Conservation (phyloP, 2,888 invertebrate species). For the Daptonema setosum region DNA sequence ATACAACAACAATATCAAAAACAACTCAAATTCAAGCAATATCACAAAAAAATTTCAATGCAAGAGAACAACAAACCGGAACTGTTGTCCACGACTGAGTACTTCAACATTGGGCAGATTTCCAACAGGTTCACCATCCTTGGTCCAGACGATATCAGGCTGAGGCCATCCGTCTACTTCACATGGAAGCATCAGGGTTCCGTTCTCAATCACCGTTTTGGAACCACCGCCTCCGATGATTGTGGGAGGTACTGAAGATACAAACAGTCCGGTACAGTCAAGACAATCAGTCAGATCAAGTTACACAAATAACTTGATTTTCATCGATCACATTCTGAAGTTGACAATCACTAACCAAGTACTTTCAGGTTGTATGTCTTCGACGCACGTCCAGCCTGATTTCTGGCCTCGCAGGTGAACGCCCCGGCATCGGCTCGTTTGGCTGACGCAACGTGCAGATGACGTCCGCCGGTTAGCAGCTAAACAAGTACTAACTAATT, state of each 20-base stretch:
- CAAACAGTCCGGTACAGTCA: neutral
- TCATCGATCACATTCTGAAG: no score
- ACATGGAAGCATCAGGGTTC: constrained; percentile 30
- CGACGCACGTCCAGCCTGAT: constrained; percentile 35
- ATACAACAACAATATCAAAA: neutral
- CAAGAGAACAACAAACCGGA: no score
- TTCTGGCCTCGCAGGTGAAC: constrained; percentile 38
- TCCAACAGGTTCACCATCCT: constrained; percentile 22
- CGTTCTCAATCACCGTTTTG: constrained; percentile 27
- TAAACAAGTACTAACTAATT: no score
- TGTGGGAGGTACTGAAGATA: constrained; percentile 29
- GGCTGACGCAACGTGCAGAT: constrained; percentile 32
- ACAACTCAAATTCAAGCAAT: no score
- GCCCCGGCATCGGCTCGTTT: constrained; percentile 39
- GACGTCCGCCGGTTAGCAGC: constrained; percentile 15
- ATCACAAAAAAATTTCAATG: no score
- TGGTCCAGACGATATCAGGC: constrained; percentile 32
- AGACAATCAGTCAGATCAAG: neutral
- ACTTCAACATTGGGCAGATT: constrained; percentile 13
- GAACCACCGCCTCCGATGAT: constrained; percentile 26
- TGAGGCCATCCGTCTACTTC: constrained; percentile 32
- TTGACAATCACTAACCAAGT: constrained; percentile 19
- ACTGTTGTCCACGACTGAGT: constrained; percentile 20
- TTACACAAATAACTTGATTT: no score
- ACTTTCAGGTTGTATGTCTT: constrained; percentile 36